Evolutionary conservation across 1,140 invertebrate species (phyloP).

Genomic region (Hypsibius dujardini): DNA sequence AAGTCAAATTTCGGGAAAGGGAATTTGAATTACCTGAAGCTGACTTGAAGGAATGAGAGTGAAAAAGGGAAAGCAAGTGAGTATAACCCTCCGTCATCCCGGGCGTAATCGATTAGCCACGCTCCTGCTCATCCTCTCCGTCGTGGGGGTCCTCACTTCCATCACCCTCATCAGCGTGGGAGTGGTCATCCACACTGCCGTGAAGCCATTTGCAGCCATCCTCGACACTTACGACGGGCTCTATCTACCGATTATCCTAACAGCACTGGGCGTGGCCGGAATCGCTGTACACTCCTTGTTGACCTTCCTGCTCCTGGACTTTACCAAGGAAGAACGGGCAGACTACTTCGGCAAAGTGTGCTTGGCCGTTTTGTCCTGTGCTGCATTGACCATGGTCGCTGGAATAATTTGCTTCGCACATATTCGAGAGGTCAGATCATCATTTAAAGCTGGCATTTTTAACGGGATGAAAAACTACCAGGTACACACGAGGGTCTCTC

Average conservation of each 20-base stretch:
- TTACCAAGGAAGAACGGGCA: constrained; percentile 9
- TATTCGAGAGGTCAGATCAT: neutral
- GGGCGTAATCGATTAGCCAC: neutral
- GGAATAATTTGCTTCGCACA: constrained; percentile 14
- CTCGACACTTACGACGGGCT: neutral
- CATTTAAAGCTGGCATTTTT: neutral
- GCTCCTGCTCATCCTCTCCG: neutral
- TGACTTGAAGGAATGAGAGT: neutral
- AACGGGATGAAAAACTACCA: constrained; percentile 9
- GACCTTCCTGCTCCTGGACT: neutral
- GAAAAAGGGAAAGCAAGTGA: neutral
- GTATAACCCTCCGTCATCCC: neutral
- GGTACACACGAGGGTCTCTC: neutral
- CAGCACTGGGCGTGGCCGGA: neutral
- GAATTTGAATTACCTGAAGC: neutral
- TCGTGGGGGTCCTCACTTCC: neutral
- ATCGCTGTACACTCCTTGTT: constrained; percentile 3
- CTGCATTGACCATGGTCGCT: neutral
- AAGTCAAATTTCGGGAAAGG: too few species aligned
- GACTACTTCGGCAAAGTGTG: neutral
- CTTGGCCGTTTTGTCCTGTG: neutral
- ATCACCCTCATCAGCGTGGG: neutral
- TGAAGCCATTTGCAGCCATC: neutral
- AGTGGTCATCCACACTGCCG: neutral
- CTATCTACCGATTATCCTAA: neutral